phyloP scores from a whole-genome alignment of 2,797 vertebrate species.

The Protosalanx chinensis region DNA sequence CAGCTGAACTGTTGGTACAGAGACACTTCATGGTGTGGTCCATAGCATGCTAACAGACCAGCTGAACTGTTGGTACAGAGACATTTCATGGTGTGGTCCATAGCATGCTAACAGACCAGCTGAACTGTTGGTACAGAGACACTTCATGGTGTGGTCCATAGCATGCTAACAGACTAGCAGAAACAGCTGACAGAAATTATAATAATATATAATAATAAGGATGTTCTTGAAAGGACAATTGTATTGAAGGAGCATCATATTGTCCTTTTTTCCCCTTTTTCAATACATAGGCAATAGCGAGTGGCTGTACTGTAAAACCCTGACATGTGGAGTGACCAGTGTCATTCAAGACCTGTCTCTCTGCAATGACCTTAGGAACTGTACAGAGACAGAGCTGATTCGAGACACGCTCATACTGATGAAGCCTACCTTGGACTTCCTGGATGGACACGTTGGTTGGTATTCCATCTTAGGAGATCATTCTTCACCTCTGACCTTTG shows the following conservation, averaged over 20 bases:
- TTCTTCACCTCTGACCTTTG: not conserved
- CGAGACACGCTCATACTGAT: constrained; percentile 73
- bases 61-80: no score
- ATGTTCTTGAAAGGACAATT: no score
- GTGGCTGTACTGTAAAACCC: constrained; percentile 79
- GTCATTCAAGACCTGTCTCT: constrained; percentile 75
- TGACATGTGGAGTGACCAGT: constrained; percentile 64
- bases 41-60: no score
- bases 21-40: no score
- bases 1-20: no score
- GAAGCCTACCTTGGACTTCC: constrained; percentile 67
- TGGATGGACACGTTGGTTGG: constrained; percentile 66
- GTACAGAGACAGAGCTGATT: constrained; percentile 69
- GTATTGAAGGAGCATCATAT: not conserved
- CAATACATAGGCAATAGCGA: constrained; percentile 71
- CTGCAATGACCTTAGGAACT: constrained; percentile 59
- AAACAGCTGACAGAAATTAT: no score
- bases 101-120: no score
- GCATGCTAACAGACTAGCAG: no score
- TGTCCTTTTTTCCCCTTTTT: not conserved
- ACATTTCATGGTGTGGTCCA: no score
- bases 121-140: no score
- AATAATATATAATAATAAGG: no score
- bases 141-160: no score
- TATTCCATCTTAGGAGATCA: not conserved